Base-by-base conservation (phyloP, 2,113 vertebrate species). In the Choloepus hoffmanni region DNA sequence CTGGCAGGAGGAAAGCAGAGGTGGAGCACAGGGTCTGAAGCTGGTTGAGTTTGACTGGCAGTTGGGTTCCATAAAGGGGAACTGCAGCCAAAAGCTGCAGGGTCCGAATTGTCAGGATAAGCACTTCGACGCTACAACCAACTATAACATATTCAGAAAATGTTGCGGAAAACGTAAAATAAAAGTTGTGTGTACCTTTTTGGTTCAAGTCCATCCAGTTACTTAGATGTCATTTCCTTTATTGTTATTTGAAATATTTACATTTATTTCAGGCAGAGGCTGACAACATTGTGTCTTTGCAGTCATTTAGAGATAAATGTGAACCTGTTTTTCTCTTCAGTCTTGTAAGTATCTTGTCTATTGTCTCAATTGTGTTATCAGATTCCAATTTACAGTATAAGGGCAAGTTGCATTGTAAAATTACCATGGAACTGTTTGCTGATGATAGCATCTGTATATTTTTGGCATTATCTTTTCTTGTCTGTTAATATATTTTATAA, bases 241-340 rank as follows among this genome's bases (percentile, higher is more conserved):
- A 60, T 84, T 82, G 28, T 58, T 89, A 43, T 40, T n/a, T 87
- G 43, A 91, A 89, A 92, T 67, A 3, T 92, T 76, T 84, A n/a
- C 70, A 40, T 63, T 90, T 67, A 74, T 95, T 98, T 88, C 88
- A 99, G 98, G 98, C 98, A 88, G 98, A 99, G 78, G 97, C 96
- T 93, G 98, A 98, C 93, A 97, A 0, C 83, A 85, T 98, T 50
- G 74, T 94, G 1, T 91, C 43, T 72, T 96, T 99, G 92, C 85
- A 97, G 53, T 6, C 98, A 13, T 98, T 98, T 90, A 98, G 97
- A 97, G 98, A 97, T 3, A 98, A 93, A 63, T 99, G 98, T 96
- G 98, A 99, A 96, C 98, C 98, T 45, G 24, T 98, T 77, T 99
- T 99, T 96, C 97, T 99, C 82, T 98, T 98, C 63, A 95, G 98